A percentile compares a stretch with the other conserved stretches of the same genome.
phyloP scores from a whole-genome alignment of 2,888 invertebrate species.

The Pheosia tremula region DNA sequence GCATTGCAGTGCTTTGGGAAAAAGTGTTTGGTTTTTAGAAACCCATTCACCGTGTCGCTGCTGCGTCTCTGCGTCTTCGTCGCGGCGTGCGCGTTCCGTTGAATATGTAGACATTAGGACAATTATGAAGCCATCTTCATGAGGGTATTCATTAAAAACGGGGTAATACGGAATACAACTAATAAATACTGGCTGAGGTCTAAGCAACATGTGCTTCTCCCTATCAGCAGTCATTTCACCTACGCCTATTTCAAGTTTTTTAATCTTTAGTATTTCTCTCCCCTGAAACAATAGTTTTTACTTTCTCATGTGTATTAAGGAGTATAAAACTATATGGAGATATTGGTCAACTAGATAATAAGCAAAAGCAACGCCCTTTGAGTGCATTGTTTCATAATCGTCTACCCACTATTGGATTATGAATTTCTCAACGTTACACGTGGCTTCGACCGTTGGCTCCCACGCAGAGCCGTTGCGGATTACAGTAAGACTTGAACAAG shows the following conservation, averaged over 20 bases:
- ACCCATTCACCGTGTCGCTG: conserved; percentile 63
- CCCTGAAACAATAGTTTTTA: background rate
- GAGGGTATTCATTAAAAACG: too few relatives aligned
- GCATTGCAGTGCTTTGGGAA: conserved; percentile 51
- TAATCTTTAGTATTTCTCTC: too few relatives aligned
- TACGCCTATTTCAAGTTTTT: background rate
- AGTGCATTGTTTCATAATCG: background rate
- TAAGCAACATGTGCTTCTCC: too few relatives aligned
- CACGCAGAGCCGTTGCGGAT: conserved; percentile 1
- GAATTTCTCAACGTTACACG: background rate
- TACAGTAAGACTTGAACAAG: background rate
- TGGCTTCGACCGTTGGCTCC: background rate
- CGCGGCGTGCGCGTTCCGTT: conserved; percentile 23
- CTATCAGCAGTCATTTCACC: too few relatives aligned
- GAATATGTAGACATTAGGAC: conserved; percentile 14
- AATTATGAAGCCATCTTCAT: too few relatives aligned
- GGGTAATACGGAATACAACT: too few relatives aligned
- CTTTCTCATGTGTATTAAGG: background rate
- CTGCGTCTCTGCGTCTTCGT: conserved; percentile 26
- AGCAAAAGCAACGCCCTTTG: background rate
- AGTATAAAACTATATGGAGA: background rate
- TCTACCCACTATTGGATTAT: background rate
- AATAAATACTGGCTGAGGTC: background rate
- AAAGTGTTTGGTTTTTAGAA: conserved; percentile 54
- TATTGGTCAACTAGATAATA: background rate